phyloP scores from a whole-genome alignment of 2,113 vertebrate genomes.

The Gracilinanus agilis region DNA sequence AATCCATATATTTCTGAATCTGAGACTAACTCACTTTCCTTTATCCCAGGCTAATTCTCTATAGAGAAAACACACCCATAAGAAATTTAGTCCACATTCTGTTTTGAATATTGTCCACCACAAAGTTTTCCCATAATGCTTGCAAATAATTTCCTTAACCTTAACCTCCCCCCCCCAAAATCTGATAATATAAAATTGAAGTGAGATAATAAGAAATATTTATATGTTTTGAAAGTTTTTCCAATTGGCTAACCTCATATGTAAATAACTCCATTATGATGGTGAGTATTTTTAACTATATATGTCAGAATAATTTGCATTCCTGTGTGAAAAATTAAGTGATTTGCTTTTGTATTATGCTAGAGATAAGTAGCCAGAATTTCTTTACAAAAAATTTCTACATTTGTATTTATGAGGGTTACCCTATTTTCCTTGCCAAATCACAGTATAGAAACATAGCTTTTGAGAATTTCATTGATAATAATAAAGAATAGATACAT shows the following conservation, averaged over 20 bases:
- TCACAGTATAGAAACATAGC: neutral
- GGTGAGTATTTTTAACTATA: constrained; percentile 1
- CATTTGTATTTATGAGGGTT: neutral
- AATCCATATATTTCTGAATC: neutral
- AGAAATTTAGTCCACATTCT: neutral
- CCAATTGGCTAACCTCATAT: neutral
- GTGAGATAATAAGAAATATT: neutral
- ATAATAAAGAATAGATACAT: neutral
- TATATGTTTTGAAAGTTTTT: constrained; percentile 27
- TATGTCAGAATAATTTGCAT: constrained; percentile 37
- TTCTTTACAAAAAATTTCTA: neutral
- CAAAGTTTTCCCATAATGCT: neutral
- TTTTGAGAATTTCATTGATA: neutral
- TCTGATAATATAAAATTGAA: neutral
- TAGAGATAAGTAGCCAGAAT: constrained; percentile 30
- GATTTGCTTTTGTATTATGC: constrained; percentile 8
- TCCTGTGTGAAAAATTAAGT: constrained; percentile 9
- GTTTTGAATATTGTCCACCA: neutral
- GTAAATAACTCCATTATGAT: constrained; percentile 15
- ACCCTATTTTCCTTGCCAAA: neutral
- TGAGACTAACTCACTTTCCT: neutral
- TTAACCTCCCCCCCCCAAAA: neutral
- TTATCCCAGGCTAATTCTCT: neutral
- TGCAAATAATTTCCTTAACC: constrained; percentile 16
- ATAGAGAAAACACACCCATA: neutral